Percentiles rank a stretch among this genome's conserved stretches.
These are phyloP conservation scores for Ctenopoma multispine DNA, from an alignment of 2,797 vertebrate species.

Conservation along the genomic window DNA sequence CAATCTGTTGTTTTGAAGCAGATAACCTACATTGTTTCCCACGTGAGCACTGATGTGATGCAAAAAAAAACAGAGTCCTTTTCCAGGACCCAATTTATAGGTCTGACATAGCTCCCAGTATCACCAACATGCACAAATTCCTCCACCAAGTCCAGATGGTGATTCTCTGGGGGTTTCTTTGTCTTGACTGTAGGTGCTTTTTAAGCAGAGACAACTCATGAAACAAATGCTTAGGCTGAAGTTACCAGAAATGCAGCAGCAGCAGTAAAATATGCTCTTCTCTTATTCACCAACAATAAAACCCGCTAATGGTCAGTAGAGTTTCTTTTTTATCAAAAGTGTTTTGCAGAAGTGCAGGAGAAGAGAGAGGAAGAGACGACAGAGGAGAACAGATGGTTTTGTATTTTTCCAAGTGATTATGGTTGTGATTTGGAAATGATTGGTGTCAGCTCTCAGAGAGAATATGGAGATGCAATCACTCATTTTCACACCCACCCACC, in stretches of 20 bases:
- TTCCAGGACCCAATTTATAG: too few species aligned
- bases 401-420: slow-evolving; percentile 30
- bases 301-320: neutral
- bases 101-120: too few species aligned
- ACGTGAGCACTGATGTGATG: too few species aligned
- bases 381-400: slow-evolving; percentile 53
- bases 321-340: neutral
- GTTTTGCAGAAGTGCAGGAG: neutral
- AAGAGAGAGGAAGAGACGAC: slow-evolving; percentile 4
- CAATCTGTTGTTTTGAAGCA: too few species aligned
- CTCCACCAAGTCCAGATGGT: too few species aligned
- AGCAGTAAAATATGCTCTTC: neutral
- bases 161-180: too few species aligned
- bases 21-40: too few species aligned
- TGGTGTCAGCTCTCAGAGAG: slow-evolving; percentile 51
- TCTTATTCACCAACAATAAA: neutral
- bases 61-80: too few species aligned
- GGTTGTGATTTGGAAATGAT: slow-evolving; percentile 50
- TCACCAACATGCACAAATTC: too few species aligned
- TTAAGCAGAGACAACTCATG: neutral
- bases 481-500: slow-evolving; percentile 51
- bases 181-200: too few species aligned
- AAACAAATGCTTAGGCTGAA: neutral
- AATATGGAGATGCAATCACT: slow-evolving; percentile 62
- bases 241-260: neutral